phyloP scores from a whole-genome alignment of 2,113 vertebrate genomes.

The Epinephelus cyanopodus region DNA sequence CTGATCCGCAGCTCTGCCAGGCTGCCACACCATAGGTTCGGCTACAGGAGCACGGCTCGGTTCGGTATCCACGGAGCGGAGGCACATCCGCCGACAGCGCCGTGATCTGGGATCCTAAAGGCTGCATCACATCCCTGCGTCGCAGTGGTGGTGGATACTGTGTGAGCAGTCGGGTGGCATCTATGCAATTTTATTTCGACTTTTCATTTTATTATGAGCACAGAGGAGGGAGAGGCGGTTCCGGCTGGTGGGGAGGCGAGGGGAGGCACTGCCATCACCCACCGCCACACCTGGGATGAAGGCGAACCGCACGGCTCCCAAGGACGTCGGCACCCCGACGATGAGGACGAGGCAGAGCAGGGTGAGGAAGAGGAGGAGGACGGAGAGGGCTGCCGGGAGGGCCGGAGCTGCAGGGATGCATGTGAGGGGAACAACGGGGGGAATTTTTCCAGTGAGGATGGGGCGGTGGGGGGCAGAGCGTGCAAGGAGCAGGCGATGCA shows the following conservation, averaged over 20 bases:
- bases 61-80: slow-evolving; percentile 2
- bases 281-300: slow-evolving; percentile 66
- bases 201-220: slow-evolving; percentile 68
- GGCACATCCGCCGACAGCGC: slow-evolving; percentile 6
- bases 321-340: slow-evolving; percentile 52
- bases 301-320: slow-evolving; percentile 47
- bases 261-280: slow-evolving; percentile 57
- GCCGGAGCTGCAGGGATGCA: slow-evolving; percentile 43
- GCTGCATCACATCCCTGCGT: slow-evolving; percentile 38
- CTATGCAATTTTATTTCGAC: slow-evolving; percentile 60
- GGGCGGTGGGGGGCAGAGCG: slow-evolving; percentile 57
- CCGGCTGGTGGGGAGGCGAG: slow-evolving; percentile 53
- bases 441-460: slow-evolving; percentile 53
- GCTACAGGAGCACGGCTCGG: slow-evolving; percentile 22
- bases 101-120: slow-evolving; percentile 27
- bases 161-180: slow-evolving; percentile 23
- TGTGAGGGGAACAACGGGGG: slow-evolving; percentile 41
- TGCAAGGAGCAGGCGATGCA: slow-evolving; percentile 72
- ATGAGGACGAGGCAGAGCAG: background rate
- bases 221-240: slow-evolving; percentile 73
- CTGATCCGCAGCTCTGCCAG: slow-evolving; percentile 43
- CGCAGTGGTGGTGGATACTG: slow-evolving; percentile 26
- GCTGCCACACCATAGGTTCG: slow-evolving; percentile 39
- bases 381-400: slow-evolving; percentile 14
- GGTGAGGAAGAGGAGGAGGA: slow-evolving; percentile 2